A percentile compares a stretch with the other conserved stretches of the same genome.
phyloP scores from a whole-genome alignment of 2,797 vertebrate species.

The Peromyscus attwateri region DNA sequence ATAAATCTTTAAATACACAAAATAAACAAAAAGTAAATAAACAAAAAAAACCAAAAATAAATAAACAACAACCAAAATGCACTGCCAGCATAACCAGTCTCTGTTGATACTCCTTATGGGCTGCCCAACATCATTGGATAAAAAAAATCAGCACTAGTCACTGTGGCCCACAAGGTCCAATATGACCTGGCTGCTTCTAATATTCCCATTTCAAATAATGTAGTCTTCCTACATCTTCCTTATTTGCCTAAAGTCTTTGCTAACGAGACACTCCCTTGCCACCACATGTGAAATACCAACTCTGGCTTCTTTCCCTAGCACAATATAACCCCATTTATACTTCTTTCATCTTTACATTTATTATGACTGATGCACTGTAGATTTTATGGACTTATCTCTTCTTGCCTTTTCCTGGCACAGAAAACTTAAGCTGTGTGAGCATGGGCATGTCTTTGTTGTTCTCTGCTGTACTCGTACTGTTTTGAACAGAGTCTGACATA shows the following conservation, averaged over 20 bases:
- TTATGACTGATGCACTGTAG: background rate
- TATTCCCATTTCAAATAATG: background rate
- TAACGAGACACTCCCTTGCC: background rate
- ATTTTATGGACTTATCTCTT: background rate
- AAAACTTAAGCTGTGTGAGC: background rate
- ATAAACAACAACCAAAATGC: too few relatives aligned
- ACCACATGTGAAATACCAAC: background rate
- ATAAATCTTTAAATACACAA: too few relatives aligned
- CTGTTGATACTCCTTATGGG: background rate
- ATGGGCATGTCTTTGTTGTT: background rate
- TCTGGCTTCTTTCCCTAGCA: background rate
- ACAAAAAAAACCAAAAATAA: too few relatives aligned
- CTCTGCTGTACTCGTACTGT: background rate
- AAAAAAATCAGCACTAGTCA: background rate
- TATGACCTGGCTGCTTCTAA: background rate
- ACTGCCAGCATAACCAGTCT: rapidly evolving
- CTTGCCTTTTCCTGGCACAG: background rate
- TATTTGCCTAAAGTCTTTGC: background rate
- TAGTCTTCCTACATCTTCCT: background rate
- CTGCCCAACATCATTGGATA: rapidly evolving
- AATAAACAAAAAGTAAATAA: too few relatives aligned
- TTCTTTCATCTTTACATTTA: background rate
- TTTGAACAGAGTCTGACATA: background rate
- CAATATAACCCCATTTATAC: background rate
- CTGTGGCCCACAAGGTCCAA: background rate